phyloP scores from a whole-genome alignment of 1,140 invertebrate species.

The Acyrthosiphon pisum region DNA sequence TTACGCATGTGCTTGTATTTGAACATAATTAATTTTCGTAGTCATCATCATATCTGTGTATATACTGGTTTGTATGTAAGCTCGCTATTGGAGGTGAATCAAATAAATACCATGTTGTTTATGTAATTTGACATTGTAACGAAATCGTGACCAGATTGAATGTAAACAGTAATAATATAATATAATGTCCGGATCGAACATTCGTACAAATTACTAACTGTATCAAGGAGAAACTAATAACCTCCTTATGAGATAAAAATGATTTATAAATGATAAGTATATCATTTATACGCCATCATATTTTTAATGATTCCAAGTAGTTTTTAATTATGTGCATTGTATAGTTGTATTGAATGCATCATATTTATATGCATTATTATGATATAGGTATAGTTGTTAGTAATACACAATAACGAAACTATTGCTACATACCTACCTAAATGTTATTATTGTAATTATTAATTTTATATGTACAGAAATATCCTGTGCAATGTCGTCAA shows the following conservation, averaged over 20 bases:
- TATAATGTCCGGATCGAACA: neutral
- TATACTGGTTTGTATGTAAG: neutral
- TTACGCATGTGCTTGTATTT: neutral
- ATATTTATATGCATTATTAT: neutral
- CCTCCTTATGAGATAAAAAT: conserved; percentile 3
- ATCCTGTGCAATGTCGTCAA: no score
- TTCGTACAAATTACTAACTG: conserved; percentile 22
- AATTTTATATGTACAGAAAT: no score
- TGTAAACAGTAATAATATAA: conserved; percentile 13
- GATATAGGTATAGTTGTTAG: no score
- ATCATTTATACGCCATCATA: neutral
- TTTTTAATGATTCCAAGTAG: neutral
- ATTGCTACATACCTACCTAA: neutral
- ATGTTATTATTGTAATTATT: no score
- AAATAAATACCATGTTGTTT: neutral
- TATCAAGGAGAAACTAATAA: conserved; percentile 36
- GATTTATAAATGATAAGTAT: conserved; percentile 25
- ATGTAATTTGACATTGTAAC: conserved; percentile 13
- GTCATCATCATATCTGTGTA: neutral
- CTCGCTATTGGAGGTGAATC: neutral
- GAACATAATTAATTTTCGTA: conserved; percentile 20
- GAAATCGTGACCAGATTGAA: neutral
- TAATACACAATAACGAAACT: neutral
- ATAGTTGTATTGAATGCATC: neutral
- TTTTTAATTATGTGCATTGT: conserved; percentile 2